A percentile compares a stretch with the other conserved stretches of the same genome.
phyloP scores from a whole-genome alignment of 2,113 vertebrate genomes.

The Chloropsis hardwickii region DNA sequence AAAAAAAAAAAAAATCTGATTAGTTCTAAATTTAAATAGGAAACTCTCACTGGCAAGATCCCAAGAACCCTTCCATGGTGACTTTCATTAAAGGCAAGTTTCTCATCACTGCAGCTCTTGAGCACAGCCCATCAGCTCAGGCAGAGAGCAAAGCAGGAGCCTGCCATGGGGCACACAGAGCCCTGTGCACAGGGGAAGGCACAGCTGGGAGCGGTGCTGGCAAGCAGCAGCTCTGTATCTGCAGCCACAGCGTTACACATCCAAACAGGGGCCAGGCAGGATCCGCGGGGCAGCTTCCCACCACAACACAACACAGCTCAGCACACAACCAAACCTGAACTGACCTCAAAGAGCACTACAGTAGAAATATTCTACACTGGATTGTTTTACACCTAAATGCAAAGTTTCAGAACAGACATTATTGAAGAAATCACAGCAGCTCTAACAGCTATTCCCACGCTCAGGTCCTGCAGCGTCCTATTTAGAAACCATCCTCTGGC shows the following conservation, averaged over 20 bases:
- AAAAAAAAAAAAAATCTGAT: background rate
- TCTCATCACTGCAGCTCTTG: background rate
- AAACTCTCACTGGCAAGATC: conserved; percentile 34
- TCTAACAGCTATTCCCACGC: background rate
- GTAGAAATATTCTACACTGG: background rate
- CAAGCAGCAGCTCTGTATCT: background rate
- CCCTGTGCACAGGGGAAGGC: background rate
- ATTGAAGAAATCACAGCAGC: background rate
- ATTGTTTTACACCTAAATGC: background rate
- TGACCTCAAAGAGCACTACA: fast-evolving
- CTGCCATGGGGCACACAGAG: fast-evolving
- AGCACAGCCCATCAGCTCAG: background rate
- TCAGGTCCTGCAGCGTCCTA: background rate
- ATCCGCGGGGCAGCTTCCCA: background rate
- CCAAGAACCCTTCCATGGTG: background rate
- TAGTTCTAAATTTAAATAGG: conserved; percentile 45
- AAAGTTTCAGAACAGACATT: background rate
- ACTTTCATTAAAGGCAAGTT: background rate
- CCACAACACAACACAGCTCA: background rate
- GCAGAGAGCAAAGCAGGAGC: background rate
- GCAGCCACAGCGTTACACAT: conserved; percentile 25
- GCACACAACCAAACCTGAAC: background rate
- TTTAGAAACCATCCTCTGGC: background rate
- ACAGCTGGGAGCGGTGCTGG: background rate
- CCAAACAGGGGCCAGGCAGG: background rate